Conservation (phyloP, 1,140 invertebrate genomes). For the Psilanteris sp. region DNA sequence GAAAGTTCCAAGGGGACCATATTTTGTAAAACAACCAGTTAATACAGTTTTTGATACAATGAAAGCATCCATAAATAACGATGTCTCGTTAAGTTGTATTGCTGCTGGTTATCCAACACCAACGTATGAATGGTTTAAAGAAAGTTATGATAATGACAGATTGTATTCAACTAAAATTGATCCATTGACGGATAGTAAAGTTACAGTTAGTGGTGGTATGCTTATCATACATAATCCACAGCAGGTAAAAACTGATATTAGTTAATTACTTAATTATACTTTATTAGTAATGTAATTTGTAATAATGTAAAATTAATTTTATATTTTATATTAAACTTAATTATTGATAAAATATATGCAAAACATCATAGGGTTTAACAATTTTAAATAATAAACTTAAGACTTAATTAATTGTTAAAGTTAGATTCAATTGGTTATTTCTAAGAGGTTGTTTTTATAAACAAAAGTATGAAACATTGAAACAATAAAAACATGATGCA, state of each 20-base stretch:
- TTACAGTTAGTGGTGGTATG: slow-evolving; percentile 93
- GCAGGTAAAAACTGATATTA: slow-evolving; percentile 81
- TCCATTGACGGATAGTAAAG: slow-evolving; percentile 86
- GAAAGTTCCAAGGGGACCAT: slow-evolving; percentile 91
- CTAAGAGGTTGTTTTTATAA: no score
- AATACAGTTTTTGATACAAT: slow-evolving; percentile 91
- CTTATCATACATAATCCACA: slow-evolving; percentile 94
- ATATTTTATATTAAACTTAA: no score
- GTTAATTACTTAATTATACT: no score
- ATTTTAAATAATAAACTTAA: no score
- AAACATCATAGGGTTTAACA: no score
- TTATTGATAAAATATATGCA: no score
- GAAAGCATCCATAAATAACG: slow-evolving; percentile 85
- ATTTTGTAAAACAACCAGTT: slow-evolving; percentile 91
- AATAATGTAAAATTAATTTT: no score
- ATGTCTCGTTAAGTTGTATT: slow-evolving; percentile 89
- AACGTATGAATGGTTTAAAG: slow-evolving; percentile 94
- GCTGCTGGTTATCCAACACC: slow-evolving; percentile 94
- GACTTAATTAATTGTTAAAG: no score
- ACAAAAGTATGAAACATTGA: no score
- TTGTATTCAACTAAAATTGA: slow-evolving; percentile 87
- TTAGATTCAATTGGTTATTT: no score
- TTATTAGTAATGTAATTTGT: no score
- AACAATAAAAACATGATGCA: no score
- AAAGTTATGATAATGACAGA: slow-evolving; percentile 90